A percentile compares a stretch with the other conserved stretches of the same genome.
Evolutionary conservation across 2,797 vertebrate genomes (phyloP).

Genomic region (Bradypodion ventrale): DNA sequence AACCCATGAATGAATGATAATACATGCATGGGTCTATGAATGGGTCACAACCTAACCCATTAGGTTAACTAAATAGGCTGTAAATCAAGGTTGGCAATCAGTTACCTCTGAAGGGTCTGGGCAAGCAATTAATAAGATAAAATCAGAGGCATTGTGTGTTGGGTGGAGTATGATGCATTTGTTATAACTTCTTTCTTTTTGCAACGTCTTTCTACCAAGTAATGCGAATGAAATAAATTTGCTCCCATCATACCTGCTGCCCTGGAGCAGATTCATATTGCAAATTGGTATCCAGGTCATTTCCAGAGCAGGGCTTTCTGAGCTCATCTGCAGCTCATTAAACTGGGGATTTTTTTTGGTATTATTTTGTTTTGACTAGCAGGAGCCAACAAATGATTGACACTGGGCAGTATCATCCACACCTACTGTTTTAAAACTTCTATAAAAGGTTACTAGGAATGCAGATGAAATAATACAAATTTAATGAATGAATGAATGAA

Average conservation of each 20-base stretch:
- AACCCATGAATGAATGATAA: neutral
- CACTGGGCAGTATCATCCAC: slow-evolving; percentile 50
- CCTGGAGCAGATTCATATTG: slow-evolving; percentile 4
- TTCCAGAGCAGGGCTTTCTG: slow-evolving; percentile 4
- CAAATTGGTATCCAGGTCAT: neutral
- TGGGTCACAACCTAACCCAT: neutral
- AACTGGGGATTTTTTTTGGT: slow-evolving; percentile 5
- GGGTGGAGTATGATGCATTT: slow-evolving; percentile 34
- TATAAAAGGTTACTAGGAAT: slow-evolving; percentile 45
- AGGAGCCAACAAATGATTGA: slow-evolving; percentile 52
- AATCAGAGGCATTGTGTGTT: slow-evolving; percentile 42
- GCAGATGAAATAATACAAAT: slow-evolving; percentile 46
- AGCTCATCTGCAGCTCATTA: slow-evolving; percentile 57
- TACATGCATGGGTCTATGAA: neutral
- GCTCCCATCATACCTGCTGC: slow-evolving; percentile 4
- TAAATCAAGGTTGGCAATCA: slow-evolving; percentile 49
- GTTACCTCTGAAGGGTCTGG: slow-evolving; percentile 46
- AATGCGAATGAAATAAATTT: neutral
- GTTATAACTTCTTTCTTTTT: slow-evolving; percentile 61
- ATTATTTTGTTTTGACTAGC: slow-evolving; percentile 38
- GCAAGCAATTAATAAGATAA: slow-evolving; percentile 29
- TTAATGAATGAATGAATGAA: too few species aligned
- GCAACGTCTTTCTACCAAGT: slow-evolving; percentile 53
- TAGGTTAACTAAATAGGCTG: slow-evolving; percentile 54
- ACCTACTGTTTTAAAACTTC: slow-evolving; percentile 67